phyloP scores from a whole-genome alignment of 2,888 invertebrate genomes.

The Mycalesis mineus region DNA sequence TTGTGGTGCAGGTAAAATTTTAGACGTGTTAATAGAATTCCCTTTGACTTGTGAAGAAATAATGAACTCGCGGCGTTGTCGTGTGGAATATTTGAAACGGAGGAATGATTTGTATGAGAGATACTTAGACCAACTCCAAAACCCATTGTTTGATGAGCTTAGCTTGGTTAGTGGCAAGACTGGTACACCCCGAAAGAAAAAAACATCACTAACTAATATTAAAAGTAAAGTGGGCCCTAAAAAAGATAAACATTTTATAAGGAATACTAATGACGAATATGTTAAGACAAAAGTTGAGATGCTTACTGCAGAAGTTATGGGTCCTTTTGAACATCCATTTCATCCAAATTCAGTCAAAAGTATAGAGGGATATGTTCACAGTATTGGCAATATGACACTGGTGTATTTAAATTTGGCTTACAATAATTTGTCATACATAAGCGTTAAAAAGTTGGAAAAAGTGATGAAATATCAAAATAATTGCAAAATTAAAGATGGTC shows the following conservation, averaged over 20 bases:
- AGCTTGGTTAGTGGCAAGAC: slow-evolving; percentile 29
- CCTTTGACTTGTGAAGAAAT: slow-evolving; percentile 43
- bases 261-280: slow-evolving; percentile 27
- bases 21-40: slow-evolving; percentile 45
- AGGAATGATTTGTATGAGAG: slow-evolving; percentile 26
- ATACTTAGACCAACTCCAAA: slow-evolving; percentile 23
- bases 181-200: slow-evolving; percentile 23
- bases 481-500: slow-evolving; percentile 37
- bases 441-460: slow-evolving; percentile 38
- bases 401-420: slow-evolving; percentile 54
- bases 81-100: slow-evolving; percentile 29
- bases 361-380: slow-evolving; percentile 34
- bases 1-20: slow-evolving; percentile 43
- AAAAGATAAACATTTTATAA: slow-evolving; percentile 21
- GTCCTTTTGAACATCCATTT: slow-evolving; percentile 44
- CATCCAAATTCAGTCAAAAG: slow-evolving; percentile 24
- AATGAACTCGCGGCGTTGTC: slow-evolving; percentile 32
- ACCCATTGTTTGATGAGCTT: slow-evolving; percentile 30
- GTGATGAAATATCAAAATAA: slow-evolving; percentile 43
- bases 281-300: slow-evolving; percentile 36
- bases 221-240: slow-evolving; percentile 26
- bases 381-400: slow-evolving; percentile 47
- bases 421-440: slow-evolving; percentile 44
- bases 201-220: slow-evolving; percentile 23
- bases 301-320: slow-evolving; percentile 37